Evolutionary conservation across 1,140 invertebrate species (phyloP), one percentile per base, ranked within the genome.

Genomic region (Hyles euphorbiae): DNA sequence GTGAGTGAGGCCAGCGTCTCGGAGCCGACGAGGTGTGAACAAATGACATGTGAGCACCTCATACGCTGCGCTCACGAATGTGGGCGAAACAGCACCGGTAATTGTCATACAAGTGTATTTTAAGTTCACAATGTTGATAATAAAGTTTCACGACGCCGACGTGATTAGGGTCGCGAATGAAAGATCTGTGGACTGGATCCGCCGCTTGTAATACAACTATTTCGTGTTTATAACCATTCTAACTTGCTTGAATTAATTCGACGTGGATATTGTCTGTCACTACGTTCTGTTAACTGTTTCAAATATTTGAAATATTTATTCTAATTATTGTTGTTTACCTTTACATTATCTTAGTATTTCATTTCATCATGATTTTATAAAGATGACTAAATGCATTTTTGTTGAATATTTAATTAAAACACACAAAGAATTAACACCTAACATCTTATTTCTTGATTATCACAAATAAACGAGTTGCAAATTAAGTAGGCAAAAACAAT

Each of bases 71-170:
- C 58, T 56, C 40, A 58, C 58, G 57, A 9, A 49, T 54, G 72
- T 75, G 70, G 71, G 69, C 70, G 72, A 49, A 46, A 76, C 72
- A 74, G 56, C 61, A 52, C 61, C 69, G 72, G 68, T 81, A 81
- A 85, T 85, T 81, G 78, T 80, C 76, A 77, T 76, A 83, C 80
- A 85, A 68, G 70, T 78, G 82, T 85, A 83, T 78, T 82, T 83
- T 77, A 67, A 75, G 76, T 80, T 74, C 72, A 75, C 71, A 68
- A 68, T 63, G 63, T 60, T 43, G 33, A 11, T 69, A 79, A 76
- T 72, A 74, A 74, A 69, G 65, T 79, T 72, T 70, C 67, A 68
- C 68, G 68, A 63, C 59, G 69, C 58, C 68, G 60, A 58, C 74
- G 8, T 76, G 72, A 79, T 79, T 76, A 76, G 70, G 66, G 58